Percentiles rank a stretch among this genome's conserved stretches.
Evolutionary conservation across 2,888 invertebrate genomes (phyloP).

Genomic region (Drosophila melanosoma): DNA sequence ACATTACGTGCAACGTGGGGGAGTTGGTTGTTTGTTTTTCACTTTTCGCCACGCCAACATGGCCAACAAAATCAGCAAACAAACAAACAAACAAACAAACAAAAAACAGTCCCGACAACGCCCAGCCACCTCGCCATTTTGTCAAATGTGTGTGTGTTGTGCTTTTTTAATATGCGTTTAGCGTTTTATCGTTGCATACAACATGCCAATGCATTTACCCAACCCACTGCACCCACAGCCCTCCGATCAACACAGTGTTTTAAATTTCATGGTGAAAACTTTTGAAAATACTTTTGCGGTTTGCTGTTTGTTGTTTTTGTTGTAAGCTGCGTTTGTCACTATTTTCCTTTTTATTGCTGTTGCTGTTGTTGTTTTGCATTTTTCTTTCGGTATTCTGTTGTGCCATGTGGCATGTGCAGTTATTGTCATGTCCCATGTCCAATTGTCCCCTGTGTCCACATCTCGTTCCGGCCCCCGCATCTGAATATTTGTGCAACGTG

Average conservation of each 20-base stretch:
- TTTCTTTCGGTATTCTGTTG: slow-evolving; percentile 57
- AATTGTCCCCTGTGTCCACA: slow-evolving; percentile 44
- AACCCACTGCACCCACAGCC: background rate
- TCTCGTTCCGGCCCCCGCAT: slow-evolving; percentile 53
- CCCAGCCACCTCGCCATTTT: background rate
- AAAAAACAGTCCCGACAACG: background rate
- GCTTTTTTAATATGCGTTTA: slow-evolving; percentile 76
- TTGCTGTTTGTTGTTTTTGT: slow-evolving; percentile 34
- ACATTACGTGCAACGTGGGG: slow-evolving; percentile 43
- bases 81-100: background rate
- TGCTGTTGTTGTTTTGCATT: slow-evolving; percentile 46
- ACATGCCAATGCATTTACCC: slow-evolving; percentile 65
- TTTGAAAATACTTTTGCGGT: slow-evolving; percentile 66
- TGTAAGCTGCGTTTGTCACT: slow-evolving; percentile 57
- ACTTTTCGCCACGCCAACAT: slow-evolving; percentile 29
- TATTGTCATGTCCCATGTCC: slow-evolving; percentile 48
- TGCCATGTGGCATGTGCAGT: slow-evolving; percentile 59
- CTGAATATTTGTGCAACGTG: slow-evolving; percentile 78
- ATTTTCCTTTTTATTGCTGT: slow-evolving; percentile 16
- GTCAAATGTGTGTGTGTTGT: slow-evolving; percentile 21
- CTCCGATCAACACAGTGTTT: slow-evolving; percentile 38
- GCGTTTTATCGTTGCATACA: slow-evolving; percentile 76
- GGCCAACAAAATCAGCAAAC: slow-evolving; percentile 45
- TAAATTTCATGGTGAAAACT: slow-evolving; percentile 57
- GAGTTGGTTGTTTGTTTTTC: slow-evolving; percentile 8